Conservation (phyloP, 2,888 invertebrate genomes). For the Tenthredo mesomela region DNA sequence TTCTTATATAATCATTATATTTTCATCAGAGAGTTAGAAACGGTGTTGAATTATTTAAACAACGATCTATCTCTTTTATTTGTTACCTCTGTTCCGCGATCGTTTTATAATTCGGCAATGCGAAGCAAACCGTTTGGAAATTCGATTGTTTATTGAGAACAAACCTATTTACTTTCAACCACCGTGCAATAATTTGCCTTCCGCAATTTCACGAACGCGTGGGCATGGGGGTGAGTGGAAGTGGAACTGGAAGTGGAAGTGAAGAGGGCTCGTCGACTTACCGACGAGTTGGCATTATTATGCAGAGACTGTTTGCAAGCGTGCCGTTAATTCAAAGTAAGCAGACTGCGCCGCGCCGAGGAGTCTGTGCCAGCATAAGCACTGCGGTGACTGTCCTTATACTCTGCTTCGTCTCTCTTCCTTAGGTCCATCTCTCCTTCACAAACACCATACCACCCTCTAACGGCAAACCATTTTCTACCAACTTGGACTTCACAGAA, state of each 20-base stretch:
- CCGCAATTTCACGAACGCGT: conserved; percentile 43
- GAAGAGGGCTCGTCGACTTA: conserved; percentile 48
- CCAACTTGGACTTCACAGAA: not conserved
- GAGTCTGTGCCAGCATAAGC: conserved; percentile 39
- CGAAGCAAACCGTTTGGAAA: conserved; percentile 39
- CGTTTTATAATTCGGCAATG: conserved; percentile 19
- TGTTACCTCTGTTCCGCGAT: conserved; percentile 5
- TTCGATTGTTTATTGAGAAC: conserved; percentile 45
- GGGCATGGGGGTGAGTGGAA: conserved; percentile 30
- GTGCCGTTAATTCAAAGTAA: conserved; percentile 51
- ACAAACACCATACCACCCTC: not conserved
- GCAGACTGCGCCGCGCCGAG: conserved; percentile 44
- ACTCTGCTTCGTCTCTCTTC: not conserved
- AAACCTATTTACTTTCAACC: conserved; percentile 45
- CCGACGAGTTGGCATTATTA: conserved; percentile 50
- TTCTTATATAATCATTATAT: not conserved
- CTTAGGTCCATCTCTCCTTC: not conserved
- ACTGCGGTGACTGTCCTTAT: conserved; percentile 48
- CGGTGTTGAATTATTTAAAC: not conserved
- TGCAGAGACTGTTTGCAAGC: conserved; percentile 50
- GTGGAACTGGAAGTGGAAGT: not conserved
- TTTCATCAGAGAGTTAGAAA: not conserved
- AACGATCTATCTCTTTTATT: not conserved
- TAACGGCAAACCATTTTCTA: not conserved
- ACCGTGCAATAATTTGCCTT: conserved; percentile 42